These are phyloP conservation scores for Drosophila willistoni DNA, from an alignment of 1,140 invertebrate species.

Conservation along the genomic window DNA sequence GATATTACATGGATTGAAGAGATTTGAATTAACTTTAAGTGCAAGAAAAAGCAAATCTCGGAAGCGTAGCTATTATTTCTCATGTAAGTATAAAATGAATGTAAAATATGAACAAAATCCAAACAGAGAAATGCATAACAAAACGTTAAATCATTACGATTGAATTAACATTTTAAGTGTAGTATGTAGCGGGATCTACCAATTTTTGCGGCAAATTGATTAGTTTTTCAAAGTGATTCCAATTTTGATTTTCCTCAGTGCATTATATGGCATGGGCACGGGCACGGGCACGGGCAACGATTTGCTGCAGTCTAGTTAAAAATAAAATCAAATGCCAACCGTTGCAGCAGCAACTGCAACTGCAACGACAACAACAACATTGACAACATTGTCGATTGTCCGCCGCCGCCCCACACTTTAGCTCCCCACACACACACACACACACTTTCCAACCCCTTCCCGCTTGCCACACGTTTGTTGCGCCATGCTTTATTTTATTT, in stretches of 20 bases:
- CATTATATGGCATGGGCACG: slow-evolving; percentile 36
- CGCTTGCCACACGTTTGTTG: slow-evolving; percentile 8
- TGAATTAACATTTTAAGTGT: too few species aligned
- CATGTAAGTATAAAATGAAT: too few species aligned
- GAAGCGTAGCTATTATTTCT: too few species aligned
- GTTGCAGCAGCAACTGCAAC: slow-evolving; percentile 38
- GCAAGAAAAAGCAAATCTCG: too few species aligned
- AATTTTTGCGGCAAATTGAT: background rate
- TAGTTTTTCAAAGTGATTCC: slow-evolving; percentile 21
- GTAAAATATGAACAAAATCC: too few species aligned
- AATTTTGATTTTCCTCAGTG: slow-evolving; percentile 8
- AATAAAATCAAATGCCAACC: slow-evolving; percentile 78
- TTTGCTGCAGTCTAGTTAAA: slow-evolving; percentile 68
- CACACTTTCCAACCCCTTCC: background rate
- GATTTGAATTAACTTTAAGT: too few species aligned
- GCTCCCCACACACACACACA: too few species aligned
- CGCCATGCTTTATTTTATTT: slow-evolving; percentile 25
- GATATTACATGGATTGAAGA: too few species aligned
- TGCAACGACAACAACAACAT: slow-evolving; percentile 53
- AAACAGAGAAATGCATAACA: too few species aligned
- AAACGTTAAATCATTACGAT: too few species aligned
- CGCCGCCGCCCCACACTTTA: background rate
- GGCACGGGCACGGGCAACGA: slow-evolving; percentile 37
- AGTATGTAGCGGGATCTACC: too few species aligned
- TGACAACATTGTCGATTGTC: slow-evolving; percentile 79